These are phyloP conservation scores for Sciurus carolinensis DNA, from an alignment of 2,797 vertebrate genomes.

Conservation along the genomic window DNA sequence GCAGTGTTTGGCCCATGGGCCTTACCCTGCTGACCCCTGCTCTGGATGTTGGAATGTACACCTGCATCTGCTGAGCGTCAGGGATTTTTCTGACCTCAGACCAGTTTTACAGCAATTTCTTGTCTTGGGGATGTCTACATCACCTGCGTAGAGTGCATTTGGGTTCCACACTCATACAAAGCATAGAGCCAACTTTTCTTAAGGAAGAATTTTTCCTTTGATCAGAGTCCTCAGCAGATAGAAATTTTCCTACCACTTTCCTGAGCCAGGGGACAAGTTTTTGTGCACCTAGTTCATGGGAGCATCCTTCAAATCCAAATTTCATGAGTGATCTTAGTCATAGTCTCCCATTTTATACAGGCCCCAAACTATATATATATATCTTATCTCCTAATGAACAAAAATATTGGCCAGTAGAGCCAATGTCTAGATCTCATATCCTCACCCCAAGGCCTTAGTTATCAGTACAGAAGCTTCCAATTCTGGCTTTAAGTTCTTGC, in stretches of 20 bases:
- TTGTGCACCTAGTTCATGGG: neutral
- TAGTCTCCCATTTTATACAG: neutral
- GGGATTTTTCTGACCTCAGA: neutral
- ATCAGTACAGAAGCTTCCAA: neutral
- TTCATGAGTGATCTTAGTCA: neutral
- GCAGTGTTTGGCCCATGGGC: neutral
- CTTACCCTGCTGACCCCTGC: neutral
- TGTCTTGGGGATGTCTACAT: neutral
- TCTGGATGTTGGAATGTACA: neutral
- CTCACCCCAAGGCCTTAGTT: neutral
- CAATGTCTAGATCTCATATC: neutral
- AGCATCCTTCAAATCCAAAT: neutral
- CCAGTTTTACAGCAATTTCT: neutral
- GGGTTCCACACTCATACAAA: neutral
- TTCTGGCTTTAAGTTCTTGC: neutral
- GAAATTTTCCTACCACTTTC: neutral
- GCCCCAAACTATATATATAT: neutral
- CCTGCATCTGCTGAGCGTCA: neutral
- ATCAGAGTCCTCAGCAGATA: neutral
- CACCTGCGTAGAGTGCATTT: neutral
- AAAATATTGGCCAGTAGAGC: neutral
- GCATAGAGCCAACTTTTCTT: neutral
- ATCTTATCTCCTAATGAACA: neutral
- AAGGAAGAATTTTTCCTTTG: neutral
- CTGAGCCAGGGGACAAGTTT: slow-evolving; percentile 15